A percentile compares a stretch with the other conserved stretches of the same genome.
Conservation (phyloP, 2,888 invertebrate species). For the Biston stratarius region DNA sequence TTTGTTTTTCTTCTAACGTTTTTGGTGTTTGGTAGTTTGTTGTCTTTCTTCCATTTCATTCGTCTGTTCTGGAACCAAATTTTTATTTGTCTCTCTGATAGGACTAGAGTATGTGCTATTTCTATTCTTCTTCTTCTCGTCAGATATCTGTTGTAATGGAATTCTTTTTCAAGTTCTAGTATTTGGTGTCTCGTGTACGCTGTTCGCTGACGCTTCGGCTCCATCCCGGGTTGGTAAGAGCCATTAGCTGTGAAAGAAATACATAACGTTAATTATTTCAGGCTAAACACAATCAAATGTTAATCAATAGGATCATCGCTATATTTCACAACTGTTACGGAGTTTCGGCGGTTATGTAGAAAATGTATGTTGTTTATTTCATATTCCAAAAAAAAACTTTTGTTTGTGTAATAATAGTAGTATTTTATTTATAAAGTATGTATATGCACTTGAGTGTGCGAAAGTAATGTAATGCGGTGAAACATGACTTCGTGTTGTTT, state of each 20-base stretch:
- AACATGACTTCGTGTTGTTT: too few species aligned
- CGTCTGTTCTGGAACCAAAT: constrained; percentile 95
- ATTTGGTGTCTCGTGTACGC: constrained; percentile 99
- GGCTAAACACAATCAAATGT: background rate
- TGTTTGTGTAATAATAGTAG: too few species aligned
- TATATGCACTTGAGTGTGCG: too few species aligned
- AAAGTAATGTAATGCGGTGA: too few species aligned
- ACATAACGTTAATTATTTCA: constrained; percentile 15
- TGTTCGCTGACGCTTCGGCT: constrained; percentile 97
- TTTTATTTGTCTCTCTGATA: constrained; percentile 95
- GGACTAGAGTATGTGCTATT: constrained; percentile 97
- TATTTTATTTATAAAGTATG: too few species aligned
- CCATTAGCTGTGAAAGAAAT: constrained; percentile 92
- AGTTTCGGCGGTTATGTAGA: too few species aligned
- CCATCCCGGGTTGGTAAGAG: constrained; percentile 95
- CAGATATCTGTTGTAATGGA: constrained; percentile 98
- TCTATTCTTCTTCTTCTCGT: constrained; percentile 98
- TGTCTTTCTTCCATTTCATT: constrained; percentile 93
- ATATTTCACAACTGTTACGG: too few species aligned
- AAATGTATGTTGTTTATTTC: too few species aligned
- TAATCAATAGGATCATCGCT: background rate
- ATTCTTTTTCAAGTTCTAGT: constrained; percentile 98
- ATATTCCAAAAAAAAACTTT: too few species aligned
- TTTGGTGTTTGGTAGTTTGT: constrained; percentile 95
- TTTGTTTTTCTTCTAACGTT: constrained; percentile 92